Evolutionary conservation across 2,888 invertebrate species (phyloP).

Genomic region (Thereva unica): DNA sequence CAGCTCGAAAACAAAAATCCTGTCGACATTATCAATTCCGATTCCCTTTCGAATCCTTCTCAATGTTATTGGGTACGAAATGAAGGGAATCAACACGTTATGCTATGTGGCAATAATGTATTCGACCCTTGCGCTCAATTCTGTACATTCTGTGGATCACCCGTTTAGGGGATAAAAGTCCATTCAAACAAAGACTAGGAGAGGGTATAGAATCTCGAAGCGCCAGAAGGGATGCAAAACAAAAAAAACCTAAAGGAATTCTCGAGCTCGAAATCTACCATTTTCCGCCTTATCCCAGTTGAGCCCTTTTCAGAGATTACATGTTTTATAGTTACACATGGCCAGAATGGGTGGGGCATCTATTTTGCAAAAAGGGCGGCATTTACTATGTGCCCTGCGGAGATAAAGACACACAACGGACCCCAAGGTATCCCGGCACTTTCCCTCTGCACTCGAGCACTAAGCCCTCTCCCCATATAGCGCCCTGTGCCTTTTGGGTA

Average conservation of each 20-base stretch:
- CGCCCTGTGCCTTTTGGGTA: no score
- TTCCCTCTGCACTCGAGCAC: no score
- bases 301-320: slow-evolving; percentile 25
- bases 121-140: slow-evolving; percentile 13
- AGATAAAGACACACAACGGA: slow-evolving; percentile 10
- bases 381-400: slow-evolving; percentile 11
- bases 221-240: background rate
- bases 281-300: slow-evolving; percentile 18
- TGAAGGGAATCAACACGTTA: slow-evolving; percentile 36
- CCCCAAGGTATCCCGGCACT: no score
- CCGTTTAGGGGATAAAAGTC: slow-evolving; percentile 4
- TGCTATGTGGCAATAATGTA: slow-evolving; percentile 24
- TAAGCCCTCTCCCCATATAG: no score
- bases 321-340: slow-evolving; percentile 16
- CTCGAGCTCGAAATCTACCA: slow-evolving; percentile 11
- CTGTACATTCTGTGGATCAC: slow-evolving; percentile 5
- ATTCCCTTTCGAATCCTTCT: slow-evolving; percentile 27
- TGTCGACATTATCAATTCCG: slow-evolving; percentile 34
- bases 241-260: slow-evolving; percentile 6
- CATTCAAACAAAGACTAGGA: slow-evolving; percentile 7
- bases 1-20: slow-evolving; percentile 15
- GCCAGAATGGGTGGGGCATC: slow-evolving; percentile 19
- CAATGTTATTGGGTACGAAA: slow-evolving; percentile 32
- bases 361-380: slow-evolving; percentile 23
- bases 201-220: background rate